These are phyloP conservation scores for Streptopelia turtur DNA, from an alignment of 2,797 vertebrate species.

Conservation along the genomic window DNA sequence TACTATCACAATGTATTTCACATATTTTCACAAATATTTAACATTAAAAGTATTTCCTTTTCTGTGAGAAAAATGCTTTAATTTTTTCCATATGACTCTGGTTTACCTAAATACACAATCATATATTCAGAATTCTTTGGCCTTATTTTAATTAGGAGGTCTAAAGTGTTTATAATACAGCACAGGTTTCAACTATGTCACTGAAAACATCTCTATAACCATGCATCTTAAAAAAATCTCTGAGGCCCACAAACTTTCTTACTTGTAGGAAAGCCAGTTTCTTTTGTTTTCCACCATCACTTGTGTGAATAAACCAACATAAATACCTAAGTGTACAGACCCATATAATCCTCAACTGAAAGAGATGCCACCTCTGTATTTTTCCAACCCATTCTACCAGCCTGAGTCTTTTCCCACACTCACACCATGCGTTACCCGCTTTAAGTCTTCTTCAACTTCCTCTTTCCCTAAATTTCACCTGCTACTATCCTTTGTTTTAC, in stretches of 20 bases:
- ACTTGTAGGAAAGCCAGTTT: background rate
- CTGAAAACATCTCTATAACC: background rate
- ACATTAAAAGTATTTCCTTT: background rate
- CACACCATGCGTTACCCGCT: background rate
- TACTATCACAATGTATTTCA: background rate
- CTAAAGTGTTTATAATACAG: background rate
- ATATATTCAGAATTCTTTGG: background rate
- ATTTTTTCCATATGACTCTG: background rate
- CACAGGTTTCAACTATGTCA: background rate
- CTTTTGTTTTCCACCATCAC: background rate
- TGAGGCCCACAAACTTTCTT: background rate
- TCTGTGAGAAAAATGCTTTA: background rate
- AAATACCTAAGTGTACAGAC: background rate
- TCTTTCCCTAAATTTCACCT: background rate
- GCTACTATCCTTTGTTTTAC: background rate
- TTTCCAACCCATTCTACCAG: background rate
- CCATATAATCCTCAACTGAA: background rate
- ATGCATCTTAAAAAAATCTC: background rate
- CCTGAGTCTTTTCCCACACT: background rate
- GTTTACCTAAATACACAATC: background rate
- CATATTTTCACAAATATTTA: background rate
- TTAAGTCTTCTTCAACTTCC: background rate
- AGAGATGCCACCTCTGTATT: background rate
- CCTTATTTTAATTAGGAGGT: background rate
- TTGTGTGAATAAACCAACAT: background rate